Conservation (phyloP, 2,797 vertebrate species). For the Peromyscus melanophrys region DNA sequence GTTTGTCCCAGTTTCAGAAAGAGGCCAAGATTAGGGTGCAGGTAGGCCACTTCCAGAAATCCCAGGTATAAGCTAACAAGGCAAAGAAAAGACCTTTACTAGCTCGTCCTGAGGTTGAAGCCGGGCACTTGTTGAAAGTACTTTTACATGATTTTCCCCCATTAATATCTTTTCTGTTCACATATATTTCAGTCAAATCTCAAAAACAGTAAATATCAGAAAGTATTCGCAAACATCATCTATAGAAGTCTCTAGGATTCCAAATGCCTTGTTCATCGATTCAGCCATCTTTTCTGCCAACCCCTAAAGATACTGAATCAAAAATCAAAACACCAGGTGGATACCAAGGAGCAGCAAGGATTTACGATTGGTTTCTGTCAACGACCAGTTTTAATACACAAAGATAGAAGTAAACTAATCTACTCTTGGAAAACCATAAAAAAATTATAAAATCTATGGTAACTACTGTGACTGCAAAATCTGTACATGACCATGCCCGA, state of each 20-base stretch:
- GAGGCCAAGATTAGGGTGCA: neutral
- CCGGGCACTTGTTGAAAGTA: neutral
- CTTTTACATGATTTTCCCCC: neutral
- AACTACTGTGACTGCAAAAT: neutral
- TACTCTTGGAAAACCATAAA: neutral
- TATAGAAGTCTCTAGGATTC: neutral
- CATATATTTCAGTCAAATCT: conserved; percentile 43
- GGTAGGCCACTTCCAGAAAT: neutral
- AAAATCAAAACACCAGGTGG: neutral
- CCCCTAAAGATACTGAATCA: neutral
- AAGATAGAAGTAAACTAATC: conserved; percentile 2
- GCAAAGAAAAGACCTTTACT: neutral
- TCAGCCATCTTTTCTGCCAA: neutral
- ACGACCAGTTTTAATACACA: conserved; percentile 39
- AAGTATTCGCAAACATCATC: neutral
- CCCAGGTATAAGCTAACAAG: neutral
- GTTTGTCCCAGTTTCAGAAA: neutral
- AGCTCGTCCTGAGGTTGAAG: neutral
- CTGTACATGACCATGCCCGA: neutral
- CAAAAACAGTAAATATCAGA: conserved; percentile 43
- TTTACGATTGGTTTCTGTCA: conserved; percentile 36
- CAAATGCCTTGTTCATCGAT: neutral
- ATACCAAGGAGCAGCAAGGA: neutral
- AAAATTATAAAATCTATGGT: neutral
- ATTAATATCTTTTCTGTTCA: neutral